Percentiles rank a stretch among this genome's conserved stretches.
Evolutionary conservation across 2,888 invertebrate species (phyloP).

Genomic region (Cantharis rustica): DNA sequence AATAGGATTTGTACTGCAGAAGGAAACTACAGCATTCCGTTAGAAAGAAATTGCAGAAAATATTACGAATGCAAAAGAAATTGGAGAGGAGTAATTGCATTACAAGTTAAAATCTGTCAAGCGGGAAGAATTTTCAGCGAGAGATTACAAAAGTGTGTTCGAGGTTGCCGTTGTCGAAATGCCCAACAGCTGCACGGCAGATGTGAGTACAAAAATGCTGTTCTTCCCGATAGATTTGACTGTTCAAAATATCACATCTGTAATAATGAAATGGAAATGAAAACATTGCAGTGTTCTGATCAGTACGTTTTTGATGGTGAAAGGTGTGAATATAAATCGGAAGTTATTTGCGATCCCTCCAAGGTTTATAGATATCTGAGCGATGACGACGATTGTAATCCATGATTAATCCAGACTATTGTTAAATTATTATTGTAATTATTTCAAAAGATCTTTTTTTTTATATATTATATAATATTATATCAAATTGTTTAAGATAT

Average conservation of each 20-base stretch:
- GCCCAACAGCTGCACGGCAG: not conserved
- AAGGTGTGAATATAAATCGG: not conserved
- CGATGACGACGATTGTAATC: not conserved
- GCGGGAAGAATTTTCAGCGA: constrained; percentile 9
- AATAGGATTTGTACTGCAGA: constrained; percentile 36
- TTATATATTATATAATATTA: too few species aligned
- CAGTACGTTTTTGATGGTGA: constrained; percentile 30
- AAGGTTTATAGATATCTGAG: not conserved
- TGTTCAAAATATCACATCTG: constrained; percentile 38
- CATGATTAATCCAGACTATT: not conserved
- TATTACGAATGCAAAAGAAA: constrained; percentile 39
- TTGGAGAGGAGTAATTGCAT: constrained; percentile 4
- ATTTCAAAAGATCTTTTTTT: not conserved
- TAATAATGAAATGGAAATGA: not conserved
- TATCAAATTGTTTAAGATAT: too few species aligned
- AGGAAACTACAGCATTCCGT: constrained; percentile 38
- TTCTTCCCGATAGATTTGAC: constrained; percentile 29
- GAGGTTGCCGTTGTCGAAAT: not conserved
- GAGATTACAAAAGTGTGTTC: constrained; percentile 5
- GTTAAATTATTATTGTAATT: not conserved
- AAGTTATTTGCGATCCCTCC: not conserved
- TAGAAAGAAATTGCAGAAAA: constrained; percentile 28
- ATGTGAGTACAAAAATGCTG: constrained; percentile 10
- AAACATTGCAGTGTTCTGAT: constrained; percentile 24
- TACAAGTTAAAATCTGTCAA: constrained; percentile 4